Evolutionary conservation across 2,113 vertebrate species (phyloP).

Genomic region (Bubo scandiacus): DNA sequence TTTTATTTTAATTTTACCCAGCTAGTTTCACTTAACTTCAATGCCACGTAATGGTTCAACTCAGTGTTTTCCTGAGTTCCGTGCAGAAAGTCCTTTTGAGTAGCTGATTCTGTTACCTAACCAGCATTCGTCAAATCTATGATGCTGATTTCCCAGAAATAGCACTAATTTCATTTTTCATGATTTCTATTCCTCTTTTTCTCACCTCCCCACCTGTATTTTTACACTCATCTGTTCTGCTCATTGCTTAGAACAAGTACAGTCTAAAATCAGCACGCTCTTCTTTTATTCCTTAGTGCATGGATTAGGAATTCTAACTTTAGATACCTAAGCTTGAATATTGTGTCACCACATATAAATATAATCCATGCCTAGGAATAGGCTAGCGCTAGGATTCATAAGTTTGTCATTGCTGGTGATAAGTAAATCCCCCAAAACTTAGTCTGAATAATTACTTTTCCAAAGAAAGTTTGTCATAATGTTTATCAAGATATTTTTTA

Average conservation of each 20-base stretch:
- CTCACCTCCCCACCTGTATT: background rate
- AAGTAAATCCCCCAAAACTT: background rate
- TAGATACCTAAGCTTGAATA: background rate
- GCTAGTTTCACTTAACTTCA: background rate
- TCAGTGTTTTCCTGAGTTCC: background rate
- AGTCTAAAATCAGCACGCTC: slow-evolving; percentile 4
- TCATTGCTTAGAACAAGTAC: background rate
- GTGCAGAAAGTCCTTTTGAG: background rate
- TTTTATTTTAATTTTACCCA: background rate
- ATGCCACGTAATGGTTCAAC: background rate
- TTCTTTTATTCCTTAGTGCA: background rate
- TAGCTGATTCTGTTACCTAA: background rate
- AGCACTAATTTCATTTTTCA: background rate
- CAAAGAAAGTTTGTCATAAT: background rate
- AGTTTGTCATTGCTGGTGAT: background rate
- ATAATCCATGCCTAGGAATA: background rate
- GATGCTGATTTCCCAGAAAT: background rate
- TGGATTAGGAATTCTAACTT: slow-evolving; percentile 32
- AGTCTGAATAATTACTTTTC: background rate
- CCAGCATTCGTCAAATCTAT: background rate
- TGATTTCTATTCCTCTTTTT: background rate
- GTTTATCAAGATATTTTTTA: background rate
- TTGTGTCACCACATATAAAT: background rate
- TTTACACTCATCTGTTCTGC: background rate
- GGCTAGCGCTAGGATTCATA: background rate